Conservation (phyloP, 2,797 vertebrate genomes). For the Cercopithecus hamlyni region DNA sequence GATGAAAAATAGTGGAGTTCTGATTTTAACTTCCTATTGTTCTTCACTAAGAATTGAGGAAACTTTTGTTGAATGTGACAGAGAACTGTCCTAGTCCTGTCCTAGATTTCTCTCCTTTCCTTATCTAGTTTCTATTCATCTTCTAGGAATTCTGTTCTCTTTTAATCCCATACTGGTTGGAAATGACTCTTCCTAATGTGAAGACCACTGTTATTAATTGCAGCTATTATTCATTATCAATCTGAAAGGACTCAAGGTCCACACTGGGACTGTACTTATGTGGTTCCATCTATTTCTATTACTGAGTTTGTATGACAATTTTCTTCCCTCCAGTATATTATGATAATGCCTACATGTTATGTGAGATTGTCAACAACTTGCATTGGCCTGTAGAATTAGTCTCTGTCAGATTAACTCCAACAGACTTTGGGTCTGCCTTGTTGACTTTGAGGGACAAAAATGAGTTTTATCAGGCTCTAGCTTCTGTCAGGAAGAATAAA, state of each 20-base stretch:
- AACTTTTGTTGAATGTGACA: background rate
- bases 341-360: background rate
- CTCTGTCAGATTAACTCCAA: background rate
- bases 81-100: background rate
- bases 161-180: background rate
- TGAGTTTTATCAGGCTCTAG: background rate
- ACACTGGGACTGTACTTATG: background rate
- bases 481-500: background rate
- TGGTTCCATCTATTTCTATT: background rate
- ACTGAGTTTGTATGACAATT: background rate
- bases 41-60: background rate
- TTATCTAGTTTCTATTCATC: background rate
- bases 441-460: background rate
- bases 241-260: background rate
- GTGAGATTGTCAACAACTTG: background rate
- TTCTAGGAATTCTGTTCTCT: background rate
- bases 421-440: background rate
- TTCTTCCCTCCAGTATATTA: background rate
- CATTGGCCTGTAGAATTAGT: background rate
- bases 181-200: background rate
- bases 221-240: background rate
- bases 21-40: background rate
- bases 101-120: background rate
- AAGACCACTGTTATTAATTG: background rate
- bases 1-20: background rate